phyloP scores from a whole-genome alignment of 2,113 vertebrate genomes.

The Pachycephala philippinensis region DNA sequence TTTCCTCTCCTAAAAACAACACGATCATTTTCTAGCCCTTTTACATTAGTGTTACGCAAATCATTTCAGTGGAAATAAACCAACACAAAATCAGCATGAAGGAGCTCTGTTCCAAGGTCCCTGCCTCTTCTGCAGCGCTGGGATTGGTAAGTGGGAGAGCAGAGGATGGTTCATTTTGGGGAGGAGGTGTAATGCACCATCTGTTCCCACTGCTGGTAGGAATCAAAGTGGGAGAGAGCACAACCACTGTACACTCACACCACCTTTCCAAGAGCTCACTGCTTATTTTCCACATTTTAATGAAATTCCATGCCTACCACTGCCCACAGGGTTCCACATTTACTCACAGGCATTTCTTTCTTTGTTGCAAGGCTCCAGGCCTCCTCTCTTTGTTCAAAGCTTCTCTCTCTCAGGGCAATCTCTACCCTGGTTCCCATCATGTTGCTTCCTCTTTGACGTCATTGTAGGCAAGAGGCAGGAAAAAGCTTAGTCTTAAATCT shows the following conservation, averaged over 20 bases:
- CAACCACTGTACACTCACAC: neutral
- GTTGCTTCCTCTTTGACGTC: neutral
- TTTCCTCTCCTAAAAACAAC: neutral
- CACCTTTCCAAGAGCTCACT: neutral
- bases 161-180: neutral
- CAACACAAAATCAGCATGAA: conserved; percentile 2
- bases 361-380: neutral
- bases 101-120: neutral
- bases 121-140: neutral
- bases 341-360: neutral
- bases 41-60: neutral
- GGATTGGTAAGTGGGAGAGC: neutral
- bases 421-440: neutral
- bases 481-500: neutral
- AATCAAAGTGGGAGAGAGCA: neutral
- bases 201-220: conserved; percentile 15
- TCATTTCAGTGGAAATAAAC: conserved; percentile 30
- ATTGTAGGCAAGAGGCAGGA: neutral
- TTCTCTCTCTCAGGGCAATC: neutral
- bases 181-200: conserved; percentile 10
- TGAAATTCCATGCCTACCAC: neutral
- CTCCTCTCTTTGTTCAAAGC: neutral
- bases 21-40: neutral
- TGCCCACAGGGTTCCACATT: neutral
- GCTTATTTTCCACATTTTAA: conserved; percentile 3